A percentile compares a stretch with the other conserved stretches of the same genome.
Evolutionary conservation across 2,888 invertebrate species (phyloP).

Genomic region (Hoplodrina blanda): DNA sequence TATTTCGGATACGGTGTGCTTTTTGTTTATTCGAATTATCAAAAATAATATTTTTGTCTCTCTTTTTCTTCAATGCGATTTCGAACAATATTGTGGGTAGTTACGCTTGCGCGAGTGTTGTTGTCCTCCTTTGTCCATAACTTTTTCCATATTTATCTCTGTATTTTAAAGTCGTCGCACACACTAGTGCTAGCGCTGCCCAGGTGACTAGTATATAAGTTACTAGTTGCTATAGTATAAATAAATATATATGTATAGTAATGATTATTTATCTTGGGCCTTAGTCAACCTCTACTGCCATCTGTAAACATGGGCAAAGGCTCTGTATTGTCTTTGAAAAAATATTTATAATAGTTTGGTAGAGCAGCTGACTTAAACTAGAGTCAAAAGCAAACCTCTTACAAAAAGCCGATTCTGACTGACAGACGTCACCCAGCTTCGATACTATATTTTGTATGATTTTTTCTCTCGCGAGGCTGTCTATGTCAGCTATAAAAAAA

Average conservation of each 20-base stretch:
- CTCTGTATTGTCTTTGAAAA: not conserved
- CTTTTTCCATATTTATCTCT: not conserved
- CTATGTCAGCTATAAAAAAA: too few species aligned
- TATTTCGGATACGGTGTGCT: slow-evolving; percentile 54
- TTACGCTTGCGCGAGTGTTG: slow-evolving; percentile 50
- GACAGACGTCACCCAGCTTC: too few species aligned
- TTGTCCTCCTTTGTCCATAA: slow-evolving; percentile 4
- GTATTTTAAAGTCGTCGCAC: not conserved
- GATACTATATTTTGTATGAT: too few species aligned
- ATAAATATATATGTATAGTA: too few species aligned
- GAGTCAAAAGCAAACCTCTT: too few species aligned
- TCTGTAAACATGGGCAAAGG: not conserved
- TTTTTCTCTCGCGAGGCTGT: too few species aligned
- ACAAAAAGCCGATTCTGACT: too few species aligned
- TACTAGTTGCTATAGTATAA: too few species aligned
- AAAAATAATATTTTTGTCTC: slow-evolving; percentile 72
- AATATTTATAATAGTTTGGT: too few species aligned
- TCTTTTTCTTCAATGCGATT: slow-evolving; percentile 73
- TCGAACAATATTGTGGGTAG: slow-evolving; percentile 63
- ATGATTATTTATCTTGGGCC: too few species aligned
- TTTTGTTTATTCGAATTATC: slow-evolving; percentile 72
- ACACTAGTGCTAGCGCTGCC: not conserved
- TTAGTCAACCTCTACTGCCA: not conserved
- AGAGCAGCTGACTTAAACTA: too few species aligned
- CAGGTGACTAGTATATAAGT: too few species aligned